phyloP scores from a whole-genome alignment of 2,888 invertebrate genomes.

The Drosophila cognata region DNA sequence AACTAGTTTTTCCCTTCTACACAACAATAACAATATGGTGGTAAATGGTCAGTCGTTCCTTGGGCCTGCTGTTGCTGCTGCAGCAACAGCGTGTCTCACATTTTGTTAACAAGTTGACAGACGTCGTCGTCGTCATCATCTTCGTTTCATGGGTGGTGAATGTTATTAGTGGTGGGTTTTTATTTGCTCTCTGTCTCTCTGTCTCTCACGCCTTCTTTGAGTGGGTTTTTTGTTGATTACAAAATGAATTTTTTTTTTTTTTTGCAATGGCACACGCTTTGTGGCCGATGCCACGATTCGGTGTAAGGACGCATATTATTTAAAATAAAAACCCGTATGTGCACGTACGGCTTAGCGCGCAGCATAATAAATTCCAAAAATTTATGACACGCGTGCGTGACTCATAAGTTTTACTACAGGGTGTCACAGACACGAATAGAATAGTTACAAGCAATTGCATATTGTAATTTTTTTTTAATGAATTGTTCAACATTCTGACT shows the following conservation, averaged over 20 bases:
- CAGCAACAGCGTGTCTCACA: slow-evolving; percentile 28
- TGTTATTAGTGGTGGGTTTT: slow-evolving; percentile 50
- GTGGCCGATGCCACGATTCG: slow-evolving; percentile 7
- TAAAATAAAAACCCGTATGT: slow-evolving; percentile 24
- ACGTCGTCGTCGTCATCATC: slow-evolving; percentile 42
- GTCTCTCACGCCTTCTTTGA: slow-evolving; percentile 10
- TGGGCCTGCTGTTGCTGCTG: slow-evolving; percentile 13
- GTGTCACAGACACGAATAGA: background rate
- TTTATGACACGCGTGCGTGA: slow-evolving; percentile 66
- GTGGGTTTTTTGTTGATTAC: slow-evolving; percentile 47
- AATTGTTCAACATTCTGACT: slow-evolving; percentile 2
- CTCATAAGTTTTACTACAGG: slow-evolving; percentile 14
- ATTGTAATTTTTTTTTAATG: slow-evolving; percentile 6
- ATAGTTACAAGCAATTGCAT: slow-evolving; percentile 7
- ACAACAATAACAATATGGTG: slow-evolving; percentile 34
- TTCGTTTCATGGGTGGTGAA: slow-evolving; percentile 66
- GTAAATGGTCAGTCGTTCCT: slow-evolving; percentile 36
- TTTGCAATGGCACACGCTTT: slow-evolving; percentile 32
- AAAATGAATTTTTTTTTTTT: slow-evolving; percentile 35
- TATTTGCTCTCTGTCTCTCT: slow-evolving; percentile 30
- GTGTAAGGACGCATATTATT: slow-evolving; percentile 47
- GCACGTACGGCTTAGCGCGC: slow-evolving; percentile 25
- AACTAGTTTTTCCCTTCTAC: slow-evolving; percentile 62
- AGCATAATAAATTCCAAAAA: slow-evolving; percentile 48
- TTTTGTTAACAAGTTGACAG: slow-evolving; percentile 68